These are phyloP conservation scores for Mesorhabditis spiculigera DNA, from an alignment of 2,888 invertebrate genomes.

Conservation along the genomic window DNA sequence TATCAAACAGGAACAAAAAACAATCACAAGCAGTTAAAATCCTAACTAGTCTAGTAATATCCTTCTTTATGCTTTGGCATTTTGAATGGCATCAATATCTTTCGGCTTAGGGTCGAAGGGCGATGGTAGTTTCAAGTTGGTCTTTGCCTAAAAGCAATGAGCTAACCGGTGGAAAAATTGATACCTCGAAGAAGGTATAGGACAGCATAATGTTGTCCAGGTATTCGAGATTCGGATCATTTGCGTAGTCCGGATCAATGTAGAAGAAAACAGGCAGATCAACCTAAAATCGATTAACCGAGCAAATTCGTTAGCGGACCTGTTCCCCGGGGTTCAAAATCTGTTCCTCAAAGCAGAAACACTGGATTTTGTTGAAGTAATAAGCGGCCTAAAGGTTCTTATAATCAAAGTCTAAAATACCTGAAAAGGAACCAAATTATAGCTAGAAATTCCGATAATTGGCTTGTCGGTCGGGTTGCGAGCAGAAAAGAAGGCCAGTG, in stretches of 20 bases:
- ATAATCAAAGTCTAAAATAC: background rate
- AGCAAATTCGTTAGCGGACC: constrained; percentile 63
- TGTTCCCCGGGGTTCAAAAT: constrained; percentile 92
- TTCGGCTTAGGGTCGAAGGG: constrained; percentile 53
- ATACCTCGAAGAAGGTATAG: constrained; percentile 91
- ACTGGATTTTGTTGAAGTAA: constrained; percentile 99
- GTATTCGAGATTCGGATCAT: constrained; percentile 85
- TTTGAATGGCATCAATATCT: background rate
- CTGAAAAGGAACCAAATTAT: constrained; percentile 90
- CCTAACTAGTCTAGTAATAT: too few species aligned
- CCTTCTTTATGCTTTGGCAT: too few species aligned
- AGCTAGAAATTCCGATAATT: constrained; percentile 88
- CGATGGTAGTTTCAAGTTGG: constrained; percentile 46
- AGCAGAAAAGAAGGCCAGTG: constrained; percentile 94
- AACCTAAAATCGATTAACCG: constrained; percentile 68
- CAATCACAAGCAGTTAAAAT: too few species aligned
- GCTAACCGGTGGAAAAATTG: background rate
- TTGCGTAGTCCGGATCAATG: constrained; percentile 88
- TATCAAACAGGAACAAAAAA: too few species aligned
- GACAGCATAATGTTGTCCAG: constrained; percentile 82
- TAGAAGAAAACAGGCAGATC: constrained; percentile 99
- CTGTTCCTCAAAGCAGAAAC: constrained; percentile 99
- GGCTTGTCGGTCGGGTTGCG: constrained; percentile 83
- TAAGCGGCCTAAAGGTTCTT: constrained; percentile 74
- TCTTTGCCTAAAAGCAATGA: constrained; percentile 34